Evolutionary conservation across 2,113 vertebrate genomes (phyloP), one percentile per base, ranked within the genome.

Genomic region (Chelonoidis abingdonii): DNA sequence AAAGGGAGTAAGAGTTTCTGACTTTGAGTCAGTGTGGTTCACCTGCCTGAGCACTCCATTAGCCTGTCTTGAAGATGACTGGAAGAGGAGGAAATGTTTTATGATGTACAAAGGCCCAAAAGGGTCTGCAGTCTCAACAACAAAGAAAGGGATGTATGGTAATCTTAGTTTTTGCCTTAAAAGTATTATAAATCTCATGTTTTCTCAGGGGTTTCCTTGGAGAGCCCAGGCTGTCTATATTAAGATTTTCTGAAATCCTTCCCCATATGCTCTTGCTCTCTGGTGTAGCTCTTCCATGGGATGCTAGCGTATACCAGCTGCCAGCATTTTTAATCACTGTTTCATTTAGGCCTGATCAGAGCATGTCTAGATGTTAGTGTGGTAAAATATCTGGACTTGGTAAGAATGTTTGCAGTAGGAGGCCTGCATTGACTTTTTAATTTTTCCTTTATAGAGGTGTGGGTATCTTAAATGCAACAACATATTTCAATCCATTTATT

Each of bases 241-340:
- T 29, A 0, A 78, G 79, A 93, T 91, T 85, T 96, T 94, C 79
- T 92, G 38, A 75, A 85, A 41, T 47, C 88, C 91, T 95, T 11
- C 31, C 78, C 89, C 82, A 79, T 65, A 85, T 88, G 94, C 91
- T 93, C 82, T 56, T 82, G 47, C 38, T 96, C 85, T 31, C 29
- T 62, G 27, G 52, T 47, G 31, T 47, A 94, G 47, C 53, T 96
- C 38, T 78, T 92, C 22, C 53, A 93, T 62, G 27, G 59, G 59
- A 62, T 16, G 29, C 29, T 62, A 62, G 29, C 5, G 0, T 62
- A 62, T 12, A 62, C 13, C 59, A 62, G 59, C 59, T 62, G 59
- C 59, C 12, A 62, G 29, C 12, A 62, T 62, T 31, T 59, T 86
- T 31, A 90, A 82, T 53, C 89, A 90, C 94, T 78, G 72, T 0